Percentiles rank a stretch among this genome's conserved stretches.
Conservation (phyloP, 2,888 invertebrate genomes). For the Hirudinaria manillensis region DNA sequence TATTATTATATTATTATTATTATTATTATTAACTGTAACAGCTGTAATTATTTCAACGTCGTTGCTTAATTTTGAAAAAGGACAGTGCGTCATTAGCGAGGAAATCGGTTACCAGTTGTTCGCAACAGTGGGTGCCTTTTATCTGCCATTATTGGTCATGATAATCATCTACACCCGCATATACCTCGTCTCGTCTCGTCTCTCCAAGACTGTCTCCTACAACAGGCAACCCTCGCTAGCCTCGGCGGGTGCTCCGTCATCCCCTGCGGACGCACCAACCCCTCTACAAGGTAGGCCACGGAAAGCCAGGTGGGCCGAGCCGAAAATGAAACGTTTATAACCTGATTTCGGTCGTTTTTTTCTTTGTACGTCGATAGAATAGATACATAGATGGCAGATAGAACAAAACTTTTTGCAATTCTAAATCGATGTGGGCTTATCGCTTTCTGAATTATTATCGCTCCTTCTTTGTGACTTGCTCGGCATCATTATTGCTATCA, state of each 20-base stretch:
- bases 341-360: neutral
- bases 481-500: too few relatives aligned
- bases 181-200: slow-evolving; percentile 40
- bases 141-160: slow-evolving; percentile 91
- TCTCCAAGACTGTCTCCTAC: slow-evolving; percentile 45
- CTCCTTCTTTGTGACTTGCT: too few relatives aligned
- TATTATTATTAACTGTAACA: neutral
- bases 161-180: slow-evolving; percentile 93
- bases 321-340: neutral
- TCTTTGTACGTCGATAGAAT: neutral
- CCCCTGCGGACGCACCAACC: neutral
- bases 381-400: neutral
- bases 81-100: slow-evolving; percentile 77
- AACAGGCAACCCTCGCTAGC: slow-evolving; percentile 25
- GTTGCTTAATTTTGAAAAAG: slow-evolving; percentile 36
- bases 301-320: too few relatives aligned
- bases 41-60: neutral
- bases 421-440: neutral
- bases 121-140: slow-evolving; percentile 75
- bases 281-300: neutral
- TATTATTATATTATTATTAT: neutral
- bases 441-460: too few relatives aligned
- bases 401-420: neutral
- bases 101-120: slow-evolving; percentile 93
- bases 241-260: slow-evolving; percentile 1